Percentiles rank a stretch among this genome's conserved stretches.
Conservation (phyloP, 2,797 vertebrate genomes). For the Botia almorhae region DNA sequence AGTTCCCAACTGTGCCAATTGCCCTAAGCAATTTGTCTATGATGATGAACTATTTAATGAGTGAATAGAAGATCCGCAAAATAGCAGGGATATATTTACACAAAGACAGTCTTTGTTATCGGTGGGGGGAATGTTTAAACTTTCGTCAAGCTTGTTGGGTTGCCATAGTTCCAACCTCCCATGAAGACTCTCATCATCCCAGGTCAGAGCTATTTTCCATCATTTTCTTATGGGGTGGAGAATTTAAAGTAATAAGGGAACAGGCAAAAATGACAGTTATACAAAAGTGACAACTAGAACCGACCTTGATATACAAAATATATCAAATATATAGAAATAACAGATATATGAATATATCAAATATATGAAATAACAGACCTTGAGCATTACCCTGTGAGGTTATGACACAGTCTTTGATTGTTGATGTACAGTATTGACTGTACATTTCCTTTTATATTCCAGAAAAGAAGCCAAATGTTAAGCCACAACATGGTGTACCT, state of each 20-base stretch:
- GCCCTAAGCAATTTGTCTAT: slow-evolving; percentile 40
- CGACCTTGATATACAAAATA: too few species aligned
- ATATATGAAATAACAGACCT: neutral
- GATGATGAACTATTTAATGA: slow-evolving; percentile 45
- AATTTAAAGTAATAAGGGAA: slow-evolving; percentile 17
- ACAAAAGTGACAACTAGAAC: neutral
- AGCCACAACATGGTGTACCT: neutral
- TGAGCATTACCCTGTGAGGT: neutral
- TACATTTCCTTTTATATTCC: neutral
- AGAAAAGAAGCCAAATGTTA: neutral
- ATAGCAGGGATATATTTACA: slow-evolving; percentile 47
- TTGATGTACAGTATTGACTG: neutral
- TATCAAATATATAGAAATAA: too few species aligned
- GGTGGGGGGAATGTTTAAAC: slow-evolving; percentile 9
- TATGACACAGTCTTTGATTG: neutral
- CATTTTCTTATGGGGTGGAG: slow-evolving; percentile 26
- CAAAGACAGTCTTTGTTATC: slow-evolving; percentile 24
- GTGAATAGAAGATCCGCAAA: slow-evolving; percentile 40
- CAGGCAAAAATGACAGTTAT: neutral
- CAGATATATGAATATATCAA: too few species aligned
- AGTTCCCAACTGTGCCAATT: slow-evolving; percentile 43
- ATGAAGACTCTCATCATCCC: slow-evolving; percentile 10
- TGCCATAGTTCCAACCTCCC: slow-evolving; percentile 11
- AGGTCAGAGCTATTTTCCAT: slow-evolving; percentile 11
- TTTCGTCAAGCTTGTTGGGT: slow-evolving; percentile 14